Base-by-base conservation (phyloP, 2,888 invertebrate genomes). In the Amiota mariae region DNA sequence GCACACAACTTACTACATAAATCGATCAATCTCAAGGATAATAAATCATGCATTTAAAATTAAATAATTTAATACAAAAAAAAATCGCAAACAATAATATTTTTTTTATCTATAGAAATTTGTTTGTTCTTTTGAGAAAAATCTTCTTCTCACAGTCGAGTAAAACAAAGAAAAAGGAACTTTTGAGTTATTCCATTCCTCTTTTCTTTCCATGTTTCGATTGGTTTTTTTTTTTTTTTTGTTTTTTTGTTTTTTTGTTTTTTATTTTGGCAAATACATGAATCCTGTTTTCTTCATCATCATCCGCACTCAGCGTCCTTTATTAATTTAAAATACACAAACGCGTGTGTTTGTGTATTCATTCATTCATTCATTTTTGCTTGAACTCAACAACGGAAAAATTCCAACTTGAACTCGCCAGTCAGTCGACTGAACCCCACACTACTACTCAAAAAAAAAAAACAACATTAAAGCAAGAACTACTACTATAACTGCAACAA, bases 301-400 rank as follows among this genome's bases (percentile, higher is more conserved):
- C 24, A 36, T 48, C 64, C 63, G 70, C 73, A 61, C 72, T 75
- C 75, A 73, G 66, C 68, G 73, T 80, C 80, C 83, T 84, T 86
- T 86, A 87, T 86, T 87, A 87, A 86, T 87, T 86, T 85, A 85
- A 81, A 80, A 80, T 79, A 82, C 81, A 79, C 67, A 76, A 48
- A 61, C 72, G 20, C 59, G 54, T 63, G 71, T 70, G 57, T 70
- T 59, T 67, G 66, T 11, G 72, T 70, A n/a, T n/a, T n/a, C 61
- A 66, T 70, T 57, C 70, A 67, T 73, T 66, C 36, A 71, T 72
- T 71, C 72, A 47, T 61, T 72, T 70, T 72, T 70, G 63, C 71
- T 73, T 59, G 72, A 73, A 57, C 71, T 24, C 71, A 63, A 36
- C 36, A 36, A 36, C 36, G 36, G 36, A 36, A 36, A 36, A 56